Evolutionary conservation across 2,888 invertebrate genomes (phyloP).

Genomic region (Drosophila falleni): DNA sequence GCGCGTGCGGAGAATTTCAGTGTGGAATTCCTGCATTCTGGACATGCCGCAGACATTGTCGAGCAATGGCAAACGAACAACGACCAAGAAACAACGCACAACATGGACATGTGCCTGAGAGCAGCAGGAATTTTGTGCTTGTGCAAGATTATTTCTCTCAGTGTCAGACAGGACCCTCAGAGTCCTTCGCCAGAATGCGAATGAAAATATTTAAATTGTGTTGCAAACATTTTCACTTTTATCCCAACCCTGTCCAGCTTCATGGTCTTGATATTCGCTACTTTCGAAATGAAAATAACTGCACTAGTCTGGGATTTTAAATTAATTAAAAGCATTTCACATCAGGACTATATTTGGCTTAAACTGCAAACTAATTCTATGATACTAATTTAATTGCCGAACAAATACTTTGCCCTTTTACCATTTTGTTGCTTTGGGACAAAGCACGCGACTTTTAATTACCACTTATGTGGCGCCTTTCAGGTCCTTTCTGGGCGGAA

Average conservation of each 20-base stretch:
- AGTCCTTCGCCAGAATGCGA: slow-evolving; percentile 47
- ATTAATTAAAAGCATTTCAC: slow-evolving; percentile 65
- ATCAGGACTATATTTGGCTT: slow-evolving; percentile 9
- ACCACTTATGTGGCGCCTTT: slow-evolving; percentile 11
- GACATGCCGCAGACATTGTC: slow-evolving; percentile 73
- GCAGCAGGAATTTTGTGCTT: slow-evolving; percentile 56
- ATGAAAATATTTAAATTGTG: slow-evolving; percentile 76
- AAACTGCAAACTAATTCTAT: slow-evolving; percentile 39
- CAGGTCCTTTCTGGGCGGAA: slow-evolving; percentile 15
- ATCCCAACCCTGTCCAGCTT: neutral
- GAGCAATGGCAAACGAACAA: slow-evolving; percentile 42
- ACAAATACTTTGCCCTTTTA: slow-evolving; percentile 17
- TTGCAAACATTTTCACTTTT: slow-evolving; percentile 67
- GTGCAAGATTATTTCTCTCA: slow-evolving; percentile 63
- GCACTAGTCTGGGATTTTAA: slow-evolving; percentile 59
- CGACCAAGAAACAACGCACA: slow-evolving; percentile 18
- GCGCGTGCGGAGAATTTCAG: slow-evolving; percentile 78
- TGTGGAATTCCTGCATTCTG: slow-evolving; percentile 78
- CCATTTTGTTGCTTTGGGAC: neutral
- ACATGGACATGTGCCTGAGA: slow-evolving; percentile 10
- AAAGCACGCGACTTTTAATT: slow-evolving; percentile 55
- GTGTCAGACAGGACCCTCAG: slow-evolving; percentile 44
- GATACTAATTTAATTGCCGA: slow-evolving; percentile 51
- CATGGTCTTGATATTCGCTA: slow-evolving; percentile 39
- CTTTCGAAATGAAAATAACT: slow-evolving; percentile 57